A percentile compares a stretch with the other conserved stretches of the same genome.
Evolutionary conservation across 2,113 vertebrate genomes (phyloP).

Genomic region (Brachirus orientalis): DNA sequence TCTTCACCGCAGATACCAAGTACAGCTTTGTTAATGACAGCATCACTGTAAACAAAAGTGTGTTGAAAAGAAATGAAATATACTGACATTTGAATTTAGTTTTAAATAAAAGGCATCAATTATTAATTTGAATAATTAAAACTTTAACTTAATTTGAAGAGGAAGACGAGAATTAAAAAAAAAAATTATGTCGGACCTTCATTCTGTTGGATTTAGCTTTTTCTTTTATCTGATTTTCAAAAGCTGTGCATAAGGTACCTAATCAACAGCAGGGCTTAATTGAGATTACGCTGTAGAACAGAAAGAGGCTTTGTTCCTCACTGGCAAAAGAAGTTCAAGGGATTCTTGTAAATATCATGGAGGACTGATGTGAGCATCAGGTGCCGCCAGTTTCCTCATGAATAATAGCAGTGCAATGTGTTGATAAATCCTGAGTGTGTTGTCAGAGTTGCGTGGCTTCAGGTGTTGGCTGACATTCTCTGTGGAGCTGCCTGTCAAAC

Average conservation of each 20-base stretch:
- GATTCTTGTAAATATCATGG: constrained; percentile 69
- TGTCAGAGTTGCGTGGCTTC: constrained; percentile 69
- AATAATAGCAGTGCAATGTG: constrained; percentile 70
- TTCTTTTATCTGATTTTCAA: constrained; percentile 37
- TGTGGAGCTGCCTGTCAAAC: constrained; percentile 73
- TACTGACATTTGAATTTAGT: no score
- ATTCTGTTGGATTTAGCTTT: constrained; percentile 14
- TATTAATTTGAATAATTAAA: no score
- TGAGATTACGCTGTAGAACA: constrained; percentile 54
- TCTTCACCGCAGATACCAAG: no score
- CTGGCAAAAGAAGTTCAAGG: constrained; percentile 57
- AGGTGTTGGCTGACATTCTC: constrained; percentile 78
- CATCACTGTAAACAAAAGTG: no score
- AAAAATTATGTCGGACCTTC: constrained; percentile 5
- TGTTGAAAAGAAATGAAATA: no score
- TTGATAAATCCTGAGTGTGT: constrained; percentile 70
- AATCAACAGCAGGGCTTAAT: constrained; percentile 62
- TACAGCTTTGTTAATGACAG: no score
- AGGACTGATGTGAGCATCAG: constrained; percentile 57
- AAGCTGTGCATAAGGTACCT: constrained; percentile 11
- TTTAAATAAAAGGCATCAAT: no score
- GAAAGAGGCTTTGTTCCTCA: constrained; percentile 39
- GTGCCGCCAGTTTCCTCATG: constrained; percentile 62
- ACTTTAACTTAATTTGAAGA: constrained; percentile 1
- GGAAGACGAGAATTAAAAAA: constrained; percentile 1